Percentiles rank a stretch among this genome's conserved stretches.
phyloP scores from a whole-genome alignment of 1,140 invertebrate genomes.

The Camponotus vicinus region DNA sequence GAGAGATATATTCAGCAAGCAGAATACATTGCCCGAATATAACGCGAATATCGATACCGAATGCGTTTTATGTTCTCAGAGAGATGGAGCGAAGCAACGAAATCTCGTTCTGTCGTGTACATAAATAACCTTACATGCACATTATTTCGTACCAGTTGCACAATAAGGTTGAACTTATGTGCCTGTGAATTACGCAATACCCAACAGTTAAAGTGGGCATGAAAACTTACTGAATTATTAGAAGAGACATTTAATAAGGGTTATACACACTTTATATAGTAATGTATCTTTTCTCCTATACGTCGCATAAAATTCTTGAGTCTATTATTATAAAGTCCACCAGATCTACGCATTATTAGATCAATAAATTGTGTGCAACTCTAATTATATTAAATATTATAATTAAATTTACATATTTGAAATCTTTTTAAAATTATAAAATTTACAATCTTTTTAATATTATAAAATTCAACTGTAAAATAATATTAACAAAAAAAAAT shows the following conservation, averaged over 20 bases:
- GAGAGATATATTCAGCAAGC: slow-evolving; percentile 43
- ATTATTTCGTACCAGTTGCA: slow-evolving; percentile 65
- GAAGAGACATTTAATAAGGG: slow-evolving; percentile 42
- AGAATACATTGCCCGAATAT: slow-evolving; percentile 57
- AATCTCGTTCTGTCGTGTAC: slow-evolving; percentile 47
- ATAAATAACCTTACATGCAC: slow-evolving; percentile 65
- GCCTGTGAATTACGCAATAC: slow-evolving; percentile 50
- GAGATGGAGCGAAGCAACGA: slow-evolving; percentile 23
- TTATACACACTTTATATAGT: not conserved
- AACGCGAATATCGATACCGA: slow-evolving; percentile 65
- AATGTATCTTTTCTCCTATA: not conserved
- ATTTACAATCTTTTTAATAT: too few species aligned
- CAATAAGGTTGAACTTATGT: slow-evolving; percentile 38
- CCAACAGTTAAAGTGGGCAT: slow-evolving; percentile 23
- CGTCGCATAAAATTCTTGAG: not conserved
- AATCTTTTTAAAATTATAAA: too few species aligned
- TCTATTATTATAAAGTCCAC: not conserved
- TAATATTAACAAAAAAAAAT: too few species aligned
- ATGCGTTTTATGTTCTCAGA: slow-evolving; percentile 65
- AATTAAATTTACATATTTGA: too few species aligned
- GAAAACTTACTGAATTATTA: slow-evolving; percentile 33
- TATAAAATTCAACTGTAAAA: too few species aligned
- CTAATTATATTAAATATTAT: not conserved
- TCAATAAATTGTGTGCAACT: not conserved
- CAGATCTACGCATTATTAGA: not conserved